phyloP scores from a whole-genome alignment of 2,888 invertebrate genomes.

The Caenorhabditis zanzibari region DNA sequence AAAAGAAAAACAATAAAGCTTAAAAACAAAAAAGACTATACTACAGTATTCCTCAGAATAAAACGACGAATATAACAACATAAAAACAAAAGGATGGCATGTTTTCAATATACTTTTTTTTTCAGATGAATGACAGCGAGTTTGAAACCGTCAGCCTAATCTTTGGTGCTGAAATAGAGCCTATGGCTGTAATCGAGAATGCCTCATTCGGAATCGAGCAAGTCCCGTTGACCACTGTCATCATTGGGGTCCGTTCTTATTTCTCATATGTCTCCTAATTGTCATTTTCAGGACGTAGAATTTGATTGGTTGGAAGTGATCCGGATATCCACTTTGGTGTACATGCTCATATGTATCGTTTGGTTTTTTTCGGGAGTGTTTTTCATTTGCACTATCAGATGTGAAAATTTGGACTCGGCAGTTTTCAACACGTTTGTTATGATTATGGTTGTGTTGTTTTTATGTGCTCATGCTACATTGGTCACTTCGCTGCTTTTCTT shows the following conservation, averaged over 20 bases:
- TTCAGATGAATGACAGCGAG: constrained; percentile 24
- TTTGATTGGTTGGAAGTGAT: constrained; percentile 78
- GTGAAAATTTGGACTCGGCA: constrained; percentile 75
- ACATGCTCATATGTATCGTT: constrained; percentile 68
- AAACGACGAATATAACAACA: too few relatives aligned
- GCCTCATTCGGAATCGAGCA: constrained; percentile 69
- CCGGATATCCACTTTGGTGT: constrained; percentile 79
- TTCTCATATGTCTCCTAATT: not conserved
- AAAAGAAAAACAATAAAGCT: too few relatives aligned
- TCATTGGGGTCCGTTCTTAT: constrained; percentile 44
- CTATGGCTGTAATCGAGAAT: constrained; percentile 41
- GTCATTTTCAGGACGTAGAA: constrained; percentile 64
- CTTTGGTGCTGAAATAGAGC: not conserved
- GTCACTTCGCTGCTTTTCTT: constrained; percentile 76
- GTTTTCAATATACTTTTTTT: too few relatives aligned
- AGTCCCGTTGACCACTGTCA: constrained; percentile 64
- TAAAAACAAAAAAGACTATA: too few relatives aligned
- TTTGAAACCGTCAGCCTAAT: constrained; percentile 6
- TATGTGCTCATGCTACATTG: constrained; percentile 74
- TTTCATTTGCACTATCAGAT: constrained; percentile 75
- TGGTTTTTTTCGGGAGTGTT: constrained; percentile 78
- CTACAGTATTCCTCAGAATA: too few relatives aligned
- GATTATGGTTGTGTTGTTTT: constrained; percentile 72
- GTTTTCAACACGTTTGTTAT: constrained; percentile 75
- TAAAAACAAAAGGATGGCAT: not conserved